Base-by-base conservation (phyloP, 2,888 invertebrate species). In the Dryocosmus kuriphilus region DNA sequence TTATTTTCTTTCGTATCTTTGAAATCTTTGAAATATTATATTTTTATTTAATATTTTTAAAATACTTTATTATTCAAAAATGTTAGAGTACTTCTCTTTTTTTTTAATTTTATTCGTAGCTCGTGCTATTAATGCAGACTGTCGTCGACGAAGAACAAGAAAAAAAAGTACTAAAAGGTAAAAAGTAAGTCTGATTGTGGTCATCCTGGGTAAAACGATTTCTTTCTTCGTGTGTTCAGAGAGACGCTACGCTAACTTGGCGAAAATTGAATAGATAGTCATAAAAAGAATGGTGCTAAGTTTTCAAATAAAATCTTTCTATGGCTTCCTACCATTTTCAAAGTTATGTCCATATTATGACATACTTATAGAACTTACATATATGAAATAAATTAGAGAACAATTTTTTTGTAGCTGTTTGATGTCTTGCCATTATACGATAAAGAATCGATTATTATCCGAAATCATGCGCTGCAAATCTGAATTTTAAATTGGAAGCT, bases 261-360 rank as follows among this genome's bases (percentile, higher is more conserved):
- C 51, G 71, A 71, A 71, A 71, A 71, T 46, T 71, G 51, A 71
- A 71, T 71, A 71, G 71, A 71, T 71, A 71, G 30, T 30, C 71
- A 30, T 30, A 32, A n/a, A 51, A 71, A 27, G 46, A n/a, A 51
- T 71, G 27, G 30, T 30, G 71, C 71, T 30, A 71, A 71, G 30
- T 71, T 67, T 51, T 51, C 27, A 51, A 71, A 30, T 41, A 67
- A 71, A 71, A 32, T n/a, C 51, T 51, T 51, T 27, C 51, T 27
- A 67, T 46, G 46, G 9, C 27, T 67, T 67, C 46, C 67, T 67
- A 41, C 16, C n/a, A 46, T 67, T 57, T 22, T 24, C 24, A 14
- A 57, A 57, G 24, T 24, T 57, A 57, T 57, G 24, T 24, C 24
- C 14, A 24, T 24, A 14, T 57, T 57, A 57, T 6, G 6, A 57